phyloP scores from a whole-genome alignment of 2,797 vertebrate genomes.

The Melanotaenia maccullochi region DNA sequence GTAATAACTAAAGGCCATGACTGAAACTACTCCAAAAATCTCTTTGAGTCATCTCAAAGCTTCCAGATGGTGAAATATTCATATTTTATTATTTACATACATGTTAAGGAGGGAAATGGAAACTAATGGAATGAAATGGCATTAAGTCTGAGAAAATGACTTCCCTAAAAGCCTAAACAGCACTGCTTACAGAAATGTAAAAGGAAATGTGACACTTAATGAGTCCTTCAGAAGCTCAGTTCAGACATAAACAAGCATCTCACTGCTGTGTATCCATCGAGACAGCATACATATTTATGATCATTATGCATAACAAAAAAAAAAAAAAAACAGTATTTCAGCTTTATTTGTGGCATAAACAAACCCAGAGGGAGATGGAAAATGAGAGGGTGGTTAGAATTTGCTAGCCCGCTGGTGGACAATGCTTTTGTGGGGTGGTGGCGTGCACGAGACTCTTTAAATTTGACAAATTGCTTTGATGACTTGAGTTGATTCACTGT shows the following conservation, averaged over 20 bases:
- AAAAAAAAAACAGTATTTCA: not conserved
- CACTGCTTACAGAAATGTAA: not conserved
- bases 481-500: too few relatives aligned
- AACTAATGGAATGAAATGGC: not conserved
- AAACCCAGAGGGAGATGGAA: not conserved
- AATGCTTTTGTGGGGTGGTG: too few relatives aligned
- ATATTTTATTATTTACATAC: not conserved
- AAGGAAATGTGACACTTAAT: not conserved
- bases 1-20: not conserved
- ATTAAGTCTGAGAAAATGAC: slow-evolving; percentile 1
- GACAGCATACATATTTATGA: not conserved
- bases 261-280: not conserved
- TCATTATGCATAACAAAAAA: not conserved
- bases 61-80: not conserved
- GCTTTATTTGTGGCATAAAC: slow-evolving; percentile 6
- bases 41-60: not conserved
- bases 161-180: not conserved
- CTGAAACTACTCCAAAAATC: not conserved
- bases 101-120: not conserved
- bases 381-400: not conserved
- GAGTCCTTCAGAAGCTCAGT: slow-evolving; percentile 1
- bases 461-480: too few relatives aligned
- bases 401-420: not conserved
- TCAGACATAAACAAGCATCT: not conserved
- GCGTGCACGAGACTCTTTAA: too few relatives aligned